phyloP scores from a whole-genome alignment of 2,113 vertebrate genomes.

The Heterocephalus glaber region DNA sequence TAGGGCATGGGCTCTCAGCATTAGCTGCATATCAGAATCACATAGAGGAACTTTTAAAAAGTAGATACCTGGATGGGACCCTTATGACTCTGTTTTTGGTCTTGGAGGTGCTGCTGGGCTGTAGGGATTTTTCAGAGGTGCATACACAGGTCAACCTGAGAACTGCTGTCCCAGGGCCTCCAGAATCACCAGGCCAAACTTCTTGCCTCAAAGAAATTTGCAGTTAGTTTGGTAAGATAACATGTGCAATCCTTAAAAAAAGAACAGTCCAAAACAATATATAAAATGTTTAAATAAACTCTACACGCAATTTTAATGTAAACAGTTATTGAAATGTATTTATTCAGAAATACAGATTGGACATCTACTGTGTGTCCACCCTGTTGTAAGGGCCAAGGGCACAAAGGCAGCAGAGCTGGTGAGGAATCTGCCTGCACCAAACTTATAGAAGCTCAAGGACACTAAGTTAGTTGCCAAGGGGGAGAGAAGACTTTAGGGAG shows the following conservation, averaged over 20 bases:
- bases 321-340: neutral
- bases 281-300: neutral
- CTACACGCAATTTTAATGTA: neutral
- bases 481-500: neutral
- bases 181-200: neutral
- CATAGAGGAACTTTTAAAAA: neutral
- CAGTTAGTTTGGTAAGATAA: neutral
- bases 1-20: neutral
- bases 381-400: neutral
- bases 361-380: neutral
- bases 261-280: neutral
- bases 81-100: neutral
- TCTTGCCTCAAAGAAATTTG: constrained; percentile 24
- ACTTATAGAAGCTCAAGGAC: neutral
- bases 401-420: neutral
- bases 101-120: neutral
- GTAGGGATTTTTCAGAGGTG: neutral
- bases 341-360: neutral
- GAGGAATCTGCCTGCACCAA: neutral
- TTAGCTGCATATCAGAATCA: neutral
- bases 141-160: neutral
- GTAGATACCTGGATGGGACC: neutral
- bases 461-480: neutral
- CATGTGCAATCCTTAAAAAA: neutral
- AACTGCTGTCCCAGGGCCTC: neutral